phyloP scores from a whole-genome alignment of 2,797 vertebrate genomes.

The Brachyalestes nurse region DNA sequence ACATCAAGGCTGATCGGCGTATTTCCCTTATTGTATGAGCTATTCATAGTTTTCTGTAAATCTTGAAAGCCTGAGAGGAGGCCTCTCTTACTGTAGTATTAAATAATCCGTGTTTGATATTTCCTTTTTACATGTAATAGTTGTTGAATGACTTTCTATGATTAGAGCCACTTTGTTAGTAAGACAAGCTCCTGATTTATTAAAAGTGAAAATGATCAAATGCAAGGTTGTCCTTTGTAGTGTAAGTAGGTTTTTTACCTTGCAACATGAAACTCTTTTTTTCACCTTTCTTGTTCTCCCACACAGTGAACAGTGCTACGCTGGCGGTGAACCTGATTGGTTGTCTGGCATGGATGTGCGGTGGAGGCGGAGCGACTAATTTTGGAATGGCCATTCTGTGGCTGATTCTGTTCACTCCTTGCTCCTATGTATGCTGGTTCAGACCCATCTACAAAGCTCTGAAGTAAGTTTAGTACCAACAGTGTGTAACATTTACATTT shows the following conservation, averaged over 20 bases:
- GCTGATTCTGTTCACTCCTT: conserved; percentile 94
- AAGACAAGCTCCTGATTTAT: background rate
- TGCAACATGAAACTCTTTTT: background rate
- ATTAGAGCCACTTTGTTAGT: background rate
- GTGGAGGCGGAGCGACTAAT: conserved; percentile 85
- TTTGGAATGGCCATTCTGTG: conserved; percentile 95
- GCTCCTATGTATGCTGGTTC: conserved; percentile 96
- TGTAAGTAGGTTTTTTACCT: background rate
- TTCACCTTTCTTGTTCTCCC: background rate
- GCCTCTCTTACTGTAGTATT: background rate
- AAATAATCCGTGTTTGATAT: background rate
- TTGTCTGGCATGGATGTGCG: conserved; percentile 96
- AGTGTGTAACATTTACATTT: background rate
- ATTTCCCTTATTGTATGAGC: background rate
- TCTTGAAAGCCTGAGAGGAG: background rate
- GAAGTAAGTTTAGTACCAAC: conserved; percentile 77
- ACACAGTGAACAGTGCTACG: conserved; percentile 87
- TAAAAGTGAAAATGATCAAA: background rate
- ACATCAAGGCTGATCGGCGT: background rate
- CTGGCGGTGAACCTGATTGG: conserved; percentile 88
- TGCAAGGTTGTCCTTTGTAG: background rate
- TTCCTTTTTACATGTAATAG: background rate
- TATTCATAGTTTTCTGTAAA: background rate
- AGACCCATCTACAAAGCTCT: conserved; percentile 96
- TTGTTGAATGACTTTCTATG: background rate